Conservation (phyloP, 2,888 invertebrate genomes). For the Sussaba pulchella region DNA sequence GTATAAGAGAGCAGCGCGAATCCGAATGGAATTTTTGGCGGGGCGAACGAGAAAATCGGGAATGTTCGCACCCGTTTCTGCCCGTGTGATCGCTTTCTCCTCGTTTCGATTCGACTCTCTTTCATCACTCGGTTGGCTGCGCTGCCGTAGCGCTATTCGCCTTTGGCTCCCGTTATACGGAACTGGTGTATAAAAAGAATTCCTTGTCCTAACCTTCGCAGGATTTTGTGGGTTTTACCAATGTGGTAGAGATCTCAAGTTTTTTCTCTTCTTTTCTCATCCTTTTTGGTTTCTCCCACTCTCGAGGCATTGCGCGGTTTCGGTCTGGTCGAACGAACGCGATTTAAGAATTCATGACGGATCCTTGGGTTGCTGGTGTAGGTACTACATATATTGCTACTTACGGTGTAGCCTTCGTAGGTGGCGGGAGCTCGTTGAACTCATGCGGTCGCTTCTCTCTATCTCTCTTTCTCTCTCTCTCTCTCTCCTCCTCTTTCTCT, state of each 20-base stretch:
- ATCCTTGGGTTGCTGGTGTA: constrained; percentile 23
- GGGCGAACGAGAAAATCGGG: constrained; percentile 32
- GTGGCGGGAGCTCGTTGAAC: constrained; percentile 28
- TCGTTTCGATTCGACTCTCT: constrained; percentile 9
- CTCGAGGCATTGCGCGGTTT: constrained; percentile 10
- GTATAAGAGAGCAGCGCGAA: neutral
- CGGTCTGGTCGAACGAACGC: constrained; percentile 43
- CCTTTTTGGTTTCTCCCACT: neutral
- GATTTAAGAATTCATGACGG: constrained; percentile 61
- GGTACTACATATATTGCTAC: constrained; percentile 23
- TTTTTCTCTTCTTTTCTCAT: neutral
- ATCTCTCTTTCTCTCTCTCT: too few species aligned
- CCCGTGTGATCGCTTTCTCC: constrained; percentile 36
- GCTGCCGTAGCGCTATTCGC: neutral
- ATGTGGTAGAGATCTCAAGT: constrained; percentile 10
- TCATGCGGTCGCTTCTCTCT: neutral
- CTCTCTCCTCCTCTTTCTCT: too few species aligned
- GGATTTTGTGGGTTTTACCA: constrained; percentile 36
- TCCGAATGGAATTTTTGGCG: neutral
- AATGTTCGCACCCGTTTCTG: constrained; percentile 31
- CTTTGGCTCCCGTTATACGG: constrained; percentile 18
- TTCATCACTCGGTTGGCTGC: constrained; percentile 10
- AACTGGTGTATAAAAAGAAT: constrained; percentile 39
- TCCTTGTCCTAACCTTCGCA: constrained; percentile 31
- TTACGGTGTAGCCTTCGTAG: constrained; percentile 18